These are phyloP conservation scores for Apocrypta bakeri DNA, from an alignment of 1,140 invertebrate genomes.

Conservation along the genomic window DNA sequence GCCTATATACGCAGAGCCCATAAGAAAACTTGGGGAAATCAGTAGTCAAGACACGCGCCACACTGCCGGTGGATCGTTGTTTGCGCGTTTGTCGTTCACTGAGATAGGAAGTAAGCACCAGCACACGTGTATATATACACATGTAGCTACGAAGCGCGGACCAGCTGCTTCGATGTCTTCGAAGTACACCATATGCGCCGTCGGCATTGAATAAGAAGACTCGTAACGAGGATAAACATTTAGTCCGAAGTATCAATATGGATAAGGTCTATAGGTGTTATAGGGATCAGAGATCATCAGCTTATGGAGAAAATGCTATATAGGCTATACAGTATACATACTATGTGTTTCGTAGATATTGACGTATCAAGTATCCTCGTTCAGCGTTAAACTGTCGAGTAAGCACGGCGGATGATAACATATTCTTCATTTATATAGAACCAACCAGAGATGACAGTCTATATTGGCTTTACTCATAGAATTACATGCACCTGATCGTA, in stretches of 20 bases:
- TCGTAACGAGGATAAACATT: neutral
- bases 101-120: neutral
- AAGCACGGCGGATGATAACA: neutral
- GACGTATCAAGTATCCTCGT: neutral
- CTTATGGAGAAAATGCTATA: too few relatives aligned
- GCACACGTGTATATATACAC: neutral
- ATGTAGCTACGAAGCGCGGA: neutral
- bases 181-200: neutral
- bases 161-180: neutral
- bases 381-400: conserved; percentile 4
- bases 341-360: neutral
- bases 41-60: conserved; percentile 21
- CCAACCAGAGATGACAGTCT: too few relatives aligned
- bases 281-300: neutral
- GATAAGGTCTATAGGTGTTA: neutral
- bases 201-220: neutral
- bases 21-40: conserved; percentile 1
- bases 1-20: neutral
- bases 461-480: too few relatives aligned
- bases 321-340: neutral
- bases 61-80: neutral
- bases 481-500: too few relatives aligned
- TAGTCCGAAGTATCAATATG: neutral
- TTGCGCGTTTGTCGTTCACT: neutral
- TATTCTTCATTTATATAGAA: too few relatives aligned